phyloP scores from a whole-genome alignment of 2,113 vertebrate genomes.

The Coryphaenoides rupestris region DNA sequence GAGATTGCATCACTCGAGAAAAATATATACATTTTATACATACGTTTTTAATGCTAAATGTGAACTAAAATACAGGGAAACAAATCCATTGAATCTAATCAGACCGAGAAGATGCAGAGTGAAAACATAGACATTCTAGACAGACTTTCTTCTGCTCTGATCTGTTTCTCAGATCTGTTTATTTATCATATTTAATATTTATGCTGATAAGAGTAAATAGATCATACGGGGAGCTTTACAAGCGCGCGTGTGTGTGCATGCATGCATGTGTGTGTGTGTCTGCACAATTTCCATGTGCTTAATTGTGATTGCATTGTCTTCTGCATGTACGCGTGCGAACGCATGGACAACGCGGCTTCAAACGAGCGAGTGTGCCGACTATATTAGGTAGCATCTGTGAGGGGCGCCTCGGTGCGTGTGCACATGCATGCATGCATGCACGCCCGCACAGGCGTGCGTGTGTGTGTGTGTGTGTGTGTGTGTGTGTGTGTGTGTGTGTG shows the following conservation, averaged over 20 bases:
- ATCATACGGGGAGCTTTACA: constrained; percentile 47
- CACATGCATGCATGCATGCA: constrained; percentile 30
- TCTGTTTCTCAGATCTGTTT: constrained; percentile 43
- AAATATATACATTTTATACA: too few species aligned
- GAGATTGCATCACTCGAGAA: too few species aligned
- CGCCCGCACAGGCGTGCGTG: constrained; percentile 43
- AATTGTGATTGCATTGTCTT: constrained; percentile 13
- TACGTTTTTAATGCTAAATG: too few species aligned
- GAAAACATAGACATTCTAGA: constrained; percentile 54
- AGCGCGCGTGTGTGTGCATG: constrained; percentile 25
- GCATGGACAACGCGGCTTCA: constrained; percentile 67
- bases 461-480: constrained; percentile 29
- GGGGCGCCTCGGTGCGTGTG: constrained; percentile 63
- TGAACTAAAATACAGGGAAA: too few species aligned
- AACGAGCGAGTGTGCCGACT: constrained; percentile 68
- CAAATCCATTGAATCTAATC: too few species aligned
- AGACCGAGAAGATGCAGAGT: constrained; percentile 46
- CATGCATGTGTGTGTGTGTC: constrained; percentile 25
- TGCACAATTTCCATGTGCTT: constrained; percentile 13
- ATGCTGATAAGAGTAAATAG: constrained; percentile 63
- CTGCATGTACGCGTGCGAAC: constrained; percentile 42
- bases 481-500: constrained; percentile 47
- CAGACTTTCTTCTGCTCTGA: neutral
- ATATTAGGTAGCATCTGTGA: constrained; percentile 63
- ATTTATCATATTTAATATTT: constrained; percentile 63